A percentile compares a stretch with the other conserved stretches of the same genome.
These are phyloP conservation scores for Chromis chromis DNA, from an alignment of 2,797 vertebrate species.

Conservation along the genomic window DNA sequence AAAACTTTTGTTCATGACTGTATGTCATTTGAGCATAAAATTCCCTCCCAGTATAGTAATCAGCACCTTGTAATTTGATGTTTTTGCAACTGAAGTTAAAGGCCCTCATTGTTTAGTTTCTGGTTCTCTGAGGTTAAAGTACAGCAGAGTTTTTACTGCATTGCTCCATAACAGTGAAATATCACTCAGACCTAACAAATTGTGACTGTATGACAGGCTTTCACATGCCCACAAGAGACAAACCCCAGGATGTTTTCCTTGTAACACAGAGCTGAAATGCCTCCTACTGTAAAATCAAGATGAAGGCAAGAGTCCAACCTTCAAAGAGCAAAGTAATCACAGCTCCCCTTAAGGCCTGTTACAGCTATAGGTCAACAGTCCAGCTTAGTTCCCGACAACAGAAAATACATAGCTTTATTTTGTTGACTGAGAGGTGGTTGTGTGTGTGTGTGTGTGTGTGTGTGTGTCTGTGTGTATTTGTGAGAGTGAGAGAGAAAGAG, in stretches of 20 bases:
- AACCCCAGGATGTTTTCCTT: slow-evolving; percentile 29
- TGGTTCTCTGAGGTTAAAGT: background rate
- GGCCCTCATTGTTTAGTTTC: too few species aligned
- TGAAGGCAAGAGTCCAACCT: slow-evolving; percentile 55
- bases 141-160: background rate
- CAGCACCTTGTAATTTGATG: too few species aligned
- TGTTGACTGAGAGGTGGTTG: slow-evolving; percentile 53
- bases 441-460: slow-evolving; percentile 16
- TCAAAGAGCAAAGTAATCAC: slow-evolving; percentile 71
- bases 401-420: slow-evolving; percentile 59
- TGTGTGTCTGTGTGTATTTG: background rate
- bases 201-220: slow-evolving; percentile 33
- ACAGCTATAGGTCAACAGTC: slow-evolving; percentile 67
- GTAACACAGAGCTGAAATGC: slow-evolving; percentile 36
- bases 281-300: slow-evolving; percentile 58
- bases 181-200: slow-evolving; percentile 28
- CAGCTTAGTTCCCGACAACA: slow-evolving; percentile 53
- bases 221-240: slow-evolving; percentile 31
- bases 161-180: slow-evolving; percentile 7
- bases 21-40: too few species aligned
- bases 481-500: too few species aligned
- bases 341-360: slow-evolving; percentile 67
- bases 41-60: too few species aligned
- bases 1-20: too few species aligned
- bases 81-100: too few species aligned